A percentile compares a stretch with the other conserved stretches of the same genome.
Conservation (phyloP, 2,888 invertebrate genomes). For the Catocala nupta region DNA sequence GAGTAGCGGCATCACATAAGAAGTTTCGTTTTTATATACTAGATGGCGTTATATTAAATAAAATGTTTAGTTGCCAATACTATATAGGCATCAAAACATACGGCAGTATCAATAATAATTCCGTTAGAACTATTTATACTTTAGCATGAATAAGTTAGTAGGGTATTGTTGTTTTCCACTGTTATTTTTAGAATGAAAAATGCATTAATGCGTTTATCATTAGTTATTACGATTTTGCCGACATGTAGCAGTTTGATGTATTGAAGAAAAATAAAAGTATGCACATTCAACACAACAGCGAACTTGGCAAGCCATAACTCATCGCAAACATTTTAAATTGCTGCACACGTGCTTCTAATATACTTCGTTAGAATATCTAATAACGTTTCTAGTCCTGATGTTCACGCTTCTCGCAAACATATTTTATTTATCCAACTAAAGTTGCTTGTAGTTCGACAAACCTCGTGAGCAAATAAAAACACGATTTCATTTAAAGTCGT, state of each 20-base stretch:
- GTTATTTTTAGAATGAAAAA: slow-evolving; percentile 12
- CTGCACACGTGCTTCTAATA: slow-evolving; percentile 10
- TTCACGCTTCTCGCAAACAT: background rate
- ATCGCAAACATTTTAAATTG: background rate
- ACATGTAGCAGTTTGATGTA: background rate
- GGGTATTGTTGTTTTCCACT: slow-evolving; percentile 9
- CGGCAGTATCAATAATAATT: background rate
- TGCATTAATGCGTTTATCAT: background rate
- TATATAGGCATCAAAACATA: background rate
- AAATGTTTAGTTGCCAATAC: background rate
- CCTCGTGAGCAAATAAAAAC: too few species aligned
- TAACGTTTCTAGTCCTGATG: slow-evolving; percentile 12
- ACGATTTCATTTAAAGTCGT: too few species aligned
- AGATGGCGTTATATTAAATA: slow-evolving; percentile 54
- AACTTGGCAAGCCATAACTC: slow-evolving; percentile 1
- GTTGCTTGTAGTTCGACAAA: too few species aligned
- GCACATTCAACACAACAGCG: background rate
- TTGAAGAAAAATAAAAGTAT: background rate
- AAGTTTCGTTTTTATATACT: slow-evolving; percentile 7
- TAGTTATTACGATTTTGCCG: background rate
- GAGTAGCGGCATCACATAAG: slow-evolving; percentile 61
- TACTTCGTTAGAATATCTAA: slow-evolving; percentile 10
- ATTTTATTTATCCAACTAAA: background rate
- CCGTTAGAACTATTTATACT: slow-evolving; percentile 6
- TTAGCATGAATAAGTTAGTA: slow-evolving; percentile 11